Conservation (phyloP, 2,797 vertebrate species). For the Apodemus agrarius region DNA sequence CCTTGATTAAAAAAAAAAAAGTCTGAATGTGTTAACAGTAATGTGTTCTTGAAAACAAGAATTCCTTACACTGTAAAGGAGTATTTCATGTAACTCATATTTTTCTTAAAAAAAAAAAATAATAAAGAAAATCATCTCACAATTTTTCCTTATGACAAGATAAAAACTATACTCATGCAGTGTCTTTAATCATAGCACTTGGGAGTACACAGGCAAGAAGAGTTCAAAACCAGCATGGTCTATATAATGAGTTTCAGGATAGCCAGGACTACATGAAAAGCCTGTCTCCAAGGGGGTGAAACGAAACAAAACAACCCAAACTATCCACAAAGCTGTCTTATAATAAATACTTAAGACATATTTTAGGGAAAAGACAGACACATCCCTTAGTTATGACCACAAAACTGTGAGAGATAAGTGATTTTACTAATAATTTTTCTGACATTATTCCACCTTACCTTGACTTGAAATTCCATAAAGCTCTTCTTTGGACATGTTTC, state of each 20-base stretch:
- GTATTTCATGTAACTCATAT: conserved; percentile 1
- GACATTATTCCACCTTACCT: conserved; percentile 81
- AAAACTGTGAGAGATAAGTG: conserved; percentile 41
- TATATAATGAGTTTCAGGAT: neutral
- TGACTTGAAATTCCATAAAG: conserved; percentile 58
- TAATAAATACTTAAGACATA: conserved; percentile 42
- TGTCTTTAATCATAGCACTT: neutral
- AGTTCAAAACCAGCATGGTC: neutral
- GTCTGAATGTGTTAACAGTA: conserved; percentile 44
- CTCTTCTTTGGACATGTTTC: conserved; percentile 77
- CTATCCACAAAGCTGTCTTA: neutral
- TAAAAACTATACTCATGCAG: neutral
- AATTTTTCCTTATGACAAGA: conserved; percentile 32
- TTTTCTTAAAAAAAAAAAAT: neutral
- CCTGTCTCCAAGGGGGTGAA: too few species aligned
- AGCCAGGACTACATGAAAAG: neutral
- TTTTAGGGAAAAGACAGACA: conserved; percentile 2
- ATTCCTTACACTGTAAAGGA: conserved; percentile 10
- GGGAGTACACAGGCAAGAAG: neutral
- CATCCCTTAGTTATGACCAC: conserved; percentile 34
- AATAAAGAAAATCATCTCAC: conserved; percentile 33
- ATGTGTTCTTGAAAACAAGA: conserved; percentile 33
- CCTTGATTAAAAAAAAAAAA: neutral
- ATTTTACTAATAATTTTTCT: conserved; percentile 36
- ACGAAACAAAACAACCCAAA: neutral